phyloP scores from a whole-genome alignment of 2,888 invertebrate species.

The Ormyrus thymus region DNA sequence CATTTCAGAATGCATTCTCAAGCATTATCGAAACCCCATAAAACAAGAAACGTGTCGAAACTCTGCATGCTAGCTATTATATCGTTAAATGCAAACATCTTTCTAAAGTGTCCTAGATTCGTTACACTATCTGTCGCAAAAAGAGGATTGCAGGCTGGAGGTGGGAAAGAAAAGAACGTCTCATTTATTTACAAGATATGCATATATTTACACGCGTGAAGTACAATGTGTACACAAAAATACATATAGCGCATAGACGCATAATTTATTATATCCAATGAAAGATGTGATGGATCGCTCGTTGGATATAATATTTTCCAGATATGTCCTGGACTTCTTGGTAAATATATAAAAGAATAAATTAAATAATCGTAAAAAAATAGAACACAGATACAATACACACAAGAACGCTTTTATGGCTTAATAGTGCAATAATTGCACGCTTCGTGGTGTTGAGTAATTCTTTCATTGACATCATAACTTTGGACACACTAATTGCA shows the following conservation, averaged over 20 bases:
- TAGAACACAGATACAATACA: slow-evolving; percentile 6
- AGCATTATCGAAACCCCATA: not conserved
- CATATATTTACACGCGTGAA: slow-evolving; percentile 53
- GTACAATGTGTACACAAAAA: slow-evolving; percentile 50
- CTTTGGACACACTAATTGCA: not conserved
- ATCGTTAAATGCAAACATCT: not conserved
- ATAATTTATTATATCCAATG: slow-evolving; percentile 60
- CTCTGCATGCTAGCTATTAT: not conserved
- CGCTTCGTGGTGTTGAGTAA: slow-evolving; percentile 9
- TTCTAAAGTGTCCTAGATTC: slow-evolving; percentile 4
- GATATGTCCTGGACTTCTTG: slow-evolving; percentile 9
- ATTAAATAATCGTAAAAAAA: slow-evolving; percentile 39
- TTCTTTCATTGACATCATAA: slow-evolving; percentile 18
- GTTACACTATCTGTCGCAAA: not conserved
- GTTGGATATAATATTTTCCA: slow-evolving; percentile 55
- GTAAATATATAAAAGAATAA: slow-evolving; percentile 48
- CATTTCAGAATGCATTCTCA: not conserved
- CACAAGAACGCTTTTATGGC: slow-evolving; percentile 50
- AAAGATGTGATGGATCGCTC: slow-evolving; percentile 61
- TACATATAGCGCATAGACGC: slow-evolving; percentile 60
- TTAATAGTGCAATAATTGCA: slow-evolving; percentile 26
- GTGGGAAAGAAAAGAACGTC: slow-evolving; percentile 13
- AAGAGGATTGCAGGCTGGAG: not conserved
- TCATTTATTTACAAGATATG: slow-evolving; percentile 53
- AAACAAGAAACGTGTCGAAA: not conserved